Percentiles rank a stretch among this genome's conserved stretches.
These are phyloP conservation scores for Rattus rattus DNA, from an alignment of 2,113 vertebrate genomes.

Conservation along the genomic window DNA sequence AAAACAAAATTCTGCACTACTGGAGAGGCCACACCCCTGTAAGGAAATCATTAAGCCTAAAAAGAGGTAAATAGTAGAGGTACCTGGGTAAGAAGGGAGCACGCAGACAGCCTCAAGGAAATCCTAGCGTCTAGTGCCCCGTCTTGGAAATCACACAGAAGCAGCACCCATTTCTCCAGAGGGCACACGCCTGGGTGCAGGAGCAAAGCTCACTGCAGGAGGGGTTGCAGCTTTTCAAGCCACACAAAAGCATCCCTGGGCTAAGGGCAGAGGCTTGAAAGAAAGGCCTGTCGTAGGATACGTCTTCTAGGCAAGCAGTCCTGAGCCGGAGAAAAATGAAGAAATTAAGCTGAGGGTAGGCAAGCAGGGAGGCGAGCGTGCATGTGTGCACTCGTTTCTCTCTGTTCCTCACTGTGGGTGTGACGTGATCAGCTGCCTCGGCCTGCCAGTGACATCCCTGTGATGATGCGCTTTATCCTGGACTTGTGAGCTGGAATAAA, in stretches of 20 bases:
- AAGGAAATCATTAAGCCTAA: neutral
- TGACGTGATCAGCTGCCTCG: neutral
- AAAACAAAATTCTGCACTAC: neutral
- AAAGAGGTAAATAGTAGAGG: neutral
- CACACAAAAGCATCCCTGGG: neutral
- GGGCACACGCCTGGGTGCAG: neutral
- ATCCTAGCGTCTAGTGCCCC: neutral
- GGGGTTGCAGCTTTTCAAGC: neutral
- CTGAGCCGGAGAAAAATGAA: neutral
- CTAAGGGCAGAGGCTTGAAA: neutral
- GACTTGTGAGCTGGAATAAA: neutral
- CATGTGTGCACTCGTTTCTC: neutral
- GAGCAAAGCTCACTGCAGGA: neutral
- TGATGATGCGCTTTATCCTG: neutral
- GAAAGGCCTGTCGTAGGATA: neutral
- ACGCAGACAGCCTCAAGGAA: neutral
- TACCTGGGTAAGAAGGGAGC: neutral
- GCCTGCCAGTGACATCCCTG: neutral
- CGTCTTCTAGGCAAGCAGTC: neutral
- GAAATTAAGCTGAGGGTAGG: neutral
- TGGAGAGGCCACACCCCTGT: neutral
- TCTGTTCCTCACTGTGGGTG: neutral
- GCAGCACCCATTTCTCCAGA: rapidly evolving
- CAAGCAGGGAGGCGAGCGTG: neutral
- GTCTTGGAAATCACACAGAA: rapidly evolving